phyloP scores from a whole-genome alignment of 2,888 invertebrate species.

The Limnephilus auricula region DNA sequence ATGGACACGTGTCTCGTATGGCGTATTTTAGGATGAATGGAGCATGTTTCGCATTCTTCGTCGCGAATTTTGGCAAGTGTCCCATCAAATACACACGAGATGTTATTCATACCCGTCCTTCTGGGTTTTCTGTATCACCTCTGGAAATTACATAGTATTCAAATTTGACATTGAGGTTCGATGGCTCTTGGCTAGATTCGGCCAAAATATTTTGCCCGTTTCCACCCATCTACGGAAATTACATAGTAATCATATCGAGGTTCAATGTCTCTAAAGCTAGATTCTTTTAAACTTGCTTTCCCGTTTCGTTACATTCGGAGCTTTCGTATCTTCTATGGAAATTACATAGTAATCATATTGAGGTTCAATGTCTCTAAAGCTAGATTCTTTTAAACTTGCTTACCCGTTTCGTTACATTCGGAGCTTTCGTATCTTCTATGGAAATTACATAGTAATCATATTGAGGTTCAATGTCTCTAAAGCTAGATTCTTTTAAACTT shows the following conservation, averaged over 20 bases:
- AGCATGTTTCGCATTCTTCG: constrained; percentile 46
- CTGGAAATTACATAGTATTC: neutral
- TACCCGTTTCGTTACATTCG: neutral
- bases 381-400: neutral
- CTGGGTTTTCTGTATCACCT: constrained; percentile 22
- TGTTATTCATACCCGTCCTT: constrained; percentile 30
- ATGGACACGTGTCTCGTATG: constrained; percentile 25
- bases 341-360: no score
- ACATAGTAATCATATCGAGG: neutral
- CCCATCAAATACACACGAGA: constrained; percentile 46
- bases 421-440: no score
- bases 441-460: no score
- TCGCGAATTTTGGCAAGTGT: constrained; percentile 47
- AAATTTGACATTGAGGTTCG: constrained; percentile 9
- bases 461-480: no score
- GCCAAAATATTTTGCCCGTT: no score
- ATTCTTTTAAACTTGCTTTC: neutral
- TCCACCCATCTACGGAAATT: neutral
- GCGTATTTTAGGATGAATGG: constrained; percentile 54
- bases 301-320: neutral
- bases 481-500: neutral
- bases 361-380: neutral
- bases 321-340: no score
- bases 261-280: neutral
- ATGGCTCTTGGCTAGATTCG: no score